Evolutionary conservation across 2,797 vertebrate genomes (phyloP).

Genomic region (Hoplostethus atlanticus): DNA sequence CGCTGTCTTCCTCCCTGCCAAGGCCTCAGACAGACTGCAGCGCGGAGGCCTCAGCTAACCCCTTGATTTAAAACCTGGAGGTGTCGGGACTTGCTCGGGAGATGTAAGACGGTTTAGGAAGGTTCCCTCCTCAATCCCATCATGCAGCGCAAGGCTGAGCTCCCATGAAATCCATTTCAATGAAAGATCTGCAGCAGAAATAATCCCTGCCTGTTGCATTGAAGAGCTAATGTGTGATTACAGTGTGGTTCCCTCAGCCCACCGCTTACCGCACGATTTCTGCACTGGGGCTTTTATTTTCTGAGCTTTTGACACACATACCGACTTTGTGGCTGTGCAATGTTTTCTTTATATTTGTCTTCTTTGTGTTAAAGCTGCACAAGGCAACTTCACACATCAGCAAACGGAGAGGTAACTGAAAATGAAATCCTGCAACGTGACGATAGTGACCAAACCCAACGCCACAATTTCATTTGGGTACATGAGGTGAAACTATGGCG

Average conservation of each 20-base stretch:
- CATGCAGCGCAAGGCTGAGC: slow-evolving; percentile 10
- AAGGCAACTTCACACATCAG: too few species aligned
- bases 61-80: slow-evolving; percentile 62
- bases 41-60: slow-evolving; percentile 60
- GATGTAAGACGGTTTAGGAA: slow-evolving; percentile 36
- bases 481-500: too few species aligned
- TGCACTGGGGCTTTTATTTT: too few species aligned
- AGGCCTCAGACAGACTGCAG: slow-evolving; percentile 59
- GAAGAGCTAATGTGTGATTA: background rate
- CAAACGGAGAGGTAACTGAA: too few species aligned
- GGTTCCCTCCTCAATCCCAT: slow-evolving; percentile 42
- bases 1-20: slow-evolving; percentile 42
- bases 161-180: background rate
- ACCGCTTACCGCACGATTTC: too few species aligned
- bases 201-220: background rate
- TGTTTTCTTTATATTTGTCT: too few species aligned
- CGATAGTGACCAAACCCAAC: too few species aligned
- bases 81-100: slow-evolving; percentile 72
- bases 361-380: too few species aligned
- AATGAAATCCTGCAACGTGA: too few species aligned
- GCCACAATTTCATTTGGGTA: too few species aligned
- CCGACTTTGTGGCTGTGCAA: too few species aligned
- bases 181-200: slow-evolving; percentile 16
- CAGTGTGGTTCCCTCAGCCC: background rate
- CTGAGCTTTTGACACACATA: too few species aligned